Evolutionary conservation across 2,888 invertebrate species (phyloP), one percentile per base, ranked within the genome.

Genomic region (Myopa tessellatipennis): DNA sequence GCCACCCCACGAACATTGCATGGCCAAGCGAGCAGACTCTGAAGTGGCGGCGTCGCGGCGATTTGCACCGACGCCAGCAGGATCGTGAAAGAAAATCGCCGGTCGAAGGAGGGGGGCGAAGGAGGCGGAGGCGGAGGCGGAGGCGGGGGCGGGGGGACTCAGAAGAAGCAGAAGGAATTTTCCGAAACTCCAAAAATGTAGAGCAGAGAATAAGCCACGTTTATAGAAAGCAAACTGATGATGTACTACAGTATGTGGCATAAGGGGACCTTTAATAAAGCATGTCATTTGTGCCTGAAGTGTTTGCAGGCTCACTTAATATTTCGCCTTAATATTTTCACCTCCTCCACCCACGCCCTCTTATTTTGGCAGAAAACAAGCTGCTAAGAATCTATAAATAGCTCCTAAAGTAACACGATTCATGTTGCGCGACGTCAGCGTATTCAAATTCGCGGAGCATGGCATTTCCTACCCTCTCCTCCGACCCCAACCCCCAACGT

Each of bases 401-500:
- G 3, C 68, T 26, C 68, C 68, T 68, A 45, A 68, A 45, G n/a
- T 12, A 10, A 12, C 40, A 40, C 68, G 40, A n/a, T 40, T 4
- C 40, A 5, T 45, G 68, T 68, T 50, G 40, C 18, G 45, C 45
- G 10, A 6, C 10, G 16, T 50, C 55, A 34, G 55, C 26, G 18
- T 69, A 69, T 69, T 69, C 50, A 69, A 69, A 63, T 63, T 63
- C 26, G 7, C 34, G 26, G 3, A 65, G 65, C 38, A 65, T 2
- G 36, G 65, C 14, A 14, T 34, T 65, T 38, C 26, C 65, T 12
- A 4, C 34, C 63, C 63, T 18, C 60, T 10, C 60, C 18, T 60
- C 60, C 16, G 18, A 3, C 16, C 60, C 60, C 12, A 1, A 1
- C 16, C 63, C 34, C 26, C 63, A n/a, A 1, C 26, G 16, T 14